Evolutionary conservation across 2,888 invertebrate species (phyloP), one percentile per base, ranked within the genome.

Genomic region (Cheilosia vulpina): DNA sequence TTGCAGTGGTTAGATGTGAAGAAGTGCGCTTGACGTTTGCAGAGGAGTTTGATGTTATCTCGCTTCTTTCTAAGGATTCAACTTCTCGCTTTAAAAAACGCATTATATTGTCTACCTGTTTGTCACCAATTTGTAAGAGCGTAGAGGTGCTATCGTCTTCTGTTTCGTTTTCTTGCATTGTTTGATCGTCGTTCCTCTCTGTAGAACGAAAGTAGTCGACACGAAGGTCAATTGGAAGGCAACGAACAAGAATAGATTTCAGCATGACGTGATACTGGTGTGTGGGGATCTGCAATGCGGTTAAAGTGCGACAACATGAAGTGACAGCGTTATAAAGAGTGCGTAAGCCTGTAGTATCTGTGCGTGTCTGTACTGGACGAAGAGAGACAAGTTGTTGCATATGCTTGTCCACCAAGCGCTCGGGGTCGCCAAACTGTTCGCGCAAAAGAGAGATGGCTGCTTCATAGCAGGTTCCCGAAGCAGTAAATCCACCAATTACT

Each of bases 341-440:
- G 21, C 21, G 21, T 21, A 21, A 21, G 21, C 21, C 21, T 21
- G 21, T 21, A 21, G 21, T 21, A 21, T 21, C 21, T 21, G 21
- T 21, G 21, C 21, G 21, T 21, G 21, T 21, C 13, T 38, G 19
- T 4, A 38, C 38, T 17, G 19, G 57, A 38, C 38, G 57, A 58
- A 58, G 57, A 58, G 57, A 34, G 11, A 58, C 57, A 38, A 58
- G 57, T 24, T 60, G 60, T 43, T 60, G 41, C 41, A 60, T 60
- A 24, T n/a, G 60, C 15, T 41, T 43, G 60, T 60, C 60, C 21
- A 21, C 43, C 13, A 43, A 43, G 24, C 60, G 21, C 21, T 41
- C 43, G 15, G 58, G 38, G 17, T 57, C 21, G 21, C 43, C 43
- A 43, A 60, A 43, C n/a, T n/a, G n/a, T n/a, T n/a, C n/a, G n/a